phyloP scores from a whole-genome alignment of 2,113 vertebrate genomes.

The Lates calcarifer region DNA sequence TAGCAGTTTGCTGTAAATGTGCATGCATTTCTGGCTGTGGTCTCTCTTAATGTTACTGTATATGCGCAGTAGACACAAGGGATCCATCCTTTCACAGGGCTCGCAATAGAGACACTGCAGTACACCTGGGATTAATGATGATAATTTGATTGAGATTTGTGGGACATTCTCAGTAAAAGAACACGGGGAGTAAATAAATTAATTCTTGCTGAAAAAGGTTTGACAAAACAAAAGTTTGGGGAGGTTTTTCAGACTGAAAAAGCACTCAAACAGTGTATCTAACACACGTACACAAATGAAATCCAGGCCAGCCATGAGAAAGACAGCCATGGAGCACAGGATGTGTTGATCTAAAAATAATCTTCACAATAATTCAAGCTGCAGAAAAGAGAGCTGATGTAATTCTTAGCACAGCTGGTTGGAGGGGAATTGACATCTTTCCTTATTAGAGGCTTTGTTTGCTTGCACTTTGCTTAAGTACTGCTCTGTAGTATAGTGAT shows the following conservation, averaged over 20 bases:
- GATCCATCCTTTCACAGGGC: background rate
- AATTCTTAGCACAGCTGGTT: background rate
- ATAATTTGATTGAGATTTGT: background rate
- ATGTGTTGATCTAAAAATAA: constrained; percentile 47
- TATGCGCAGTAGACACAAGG: background rate
- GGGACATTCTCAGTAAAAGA: too few species aligned
- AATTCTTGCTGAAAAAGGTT: background rate
- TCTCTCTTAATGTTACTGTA: background rate
- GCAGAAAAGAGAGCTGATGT: background rate
- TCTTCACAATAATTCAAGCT: background rate
- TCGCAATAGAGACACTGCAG: background rate
- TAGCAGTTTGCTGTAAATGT: constrained; percentile 33
- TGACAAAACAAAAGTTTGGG: background rate
- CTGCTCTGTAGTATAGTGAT: background rate
- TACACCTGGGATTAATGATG: background rate
- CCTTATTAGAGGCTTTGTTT: background rate
- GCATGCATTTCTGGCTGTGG: constrained; percentile 13
- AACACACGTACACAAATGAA: background rate
- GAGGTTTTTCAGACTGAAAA: background rate
- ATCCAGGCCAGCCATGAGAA: background rate
- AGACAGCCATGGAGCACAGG: constrained; percentile 20
- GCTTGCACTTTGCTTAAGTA: background rate
- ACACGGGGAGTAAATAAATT: too few species aligned
- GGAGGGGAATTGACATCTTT: background rate
- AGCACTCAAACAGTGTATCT: background rate